phyloP scores from a whole-genome alignment of 2,797 vertebrate species.

The Phalanger gymnotis region DNA sequence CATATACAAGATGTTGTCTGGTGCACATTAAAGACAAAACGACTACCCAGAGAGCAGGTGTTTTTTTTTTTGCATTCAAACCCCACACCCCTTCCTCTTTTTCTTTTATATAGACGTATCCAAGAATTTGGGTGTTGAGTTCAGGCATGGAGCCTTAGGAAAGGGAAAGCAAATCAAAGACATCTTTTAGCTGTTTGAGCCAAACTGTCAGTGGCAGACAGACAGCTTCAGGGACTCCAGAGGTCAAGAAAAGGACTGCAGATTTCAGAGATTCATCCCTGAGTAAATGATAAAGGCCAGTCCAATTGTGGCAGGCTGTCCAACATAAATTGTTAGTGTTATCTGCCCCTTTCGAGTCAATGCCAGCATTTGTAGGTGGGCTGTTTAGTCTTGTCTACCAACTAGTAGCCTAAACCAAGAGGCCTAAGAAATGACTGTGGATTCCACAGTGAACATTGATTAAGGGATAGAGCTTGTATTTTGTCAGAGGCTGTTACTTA shows the following conservation, averaged over 20 bases:
- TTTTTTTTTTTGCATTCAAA: slow-evolving; percentile 25
- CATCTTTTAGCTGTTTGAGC: background rate
- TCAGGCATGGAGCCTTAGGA: background rate
- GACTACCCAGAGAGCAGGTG: slow-evolving; percentile 21
- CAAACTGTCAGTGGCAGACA: background rate
- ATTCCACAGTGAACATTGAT: background rate
- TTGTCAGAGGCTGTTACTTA: background rate
- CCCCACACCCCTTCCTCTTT: slow-evolving; percentile 9
- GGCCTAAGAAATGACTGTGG: background rate
- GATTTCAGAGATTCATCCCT: background rate
- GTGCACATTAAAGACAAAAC: slow-evolving; percentile 68
- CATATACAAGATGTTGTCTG: slow-evolving; percentile 28
- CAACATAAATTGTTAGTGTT: background rate
- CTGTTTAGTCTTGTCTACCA: background rate
- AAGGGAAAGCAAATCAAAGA: background rate
- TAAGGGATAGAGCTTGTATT: background rate
- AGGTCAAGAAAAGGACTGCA: background rate
- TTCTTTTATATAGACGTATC: background rate
- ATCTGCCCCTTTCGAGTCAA: too few relatives aligned
- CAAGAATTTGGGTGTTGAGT: slow-evolving; percentile 19
- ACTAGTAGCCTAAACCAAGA: background rate
- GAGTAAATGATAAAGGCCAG: background rate
- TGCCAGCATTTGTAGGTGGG: background rate
- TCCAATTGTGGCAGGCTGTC: background rate
- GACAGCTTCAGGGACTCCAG: background rate